These are phyloP conservation scores for Calliphora vicina DNA, from an alignment of 1,140 invertebrate genomes.

Conservation along the genomic window DNA sequence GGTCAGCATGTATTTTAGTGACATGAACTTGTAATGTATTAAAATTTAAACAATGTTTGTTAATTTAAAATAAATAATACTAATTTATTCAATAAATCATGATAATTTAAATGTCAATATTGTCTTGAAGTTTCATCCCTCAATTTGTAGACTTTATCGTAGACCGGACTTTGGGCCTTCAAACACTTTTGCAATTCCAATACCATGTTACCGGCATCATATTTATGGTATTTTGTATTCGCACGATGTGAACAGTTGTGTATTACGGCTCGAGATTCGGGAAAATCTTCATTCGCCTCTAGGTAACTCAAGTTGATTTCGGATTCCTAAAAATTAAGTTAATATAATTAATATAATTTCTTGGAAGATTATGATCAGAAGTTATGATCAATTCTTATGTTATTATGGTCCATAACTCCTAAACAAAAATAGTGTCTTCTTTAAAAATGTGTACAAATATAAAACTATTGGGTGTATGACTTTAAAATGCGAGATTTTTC, in stretches of 20 bases:
- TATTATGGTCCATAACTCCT: too few relatives aligned
- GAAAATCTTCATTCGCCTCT: neutral
- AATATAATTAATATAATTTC: too few relatives aligned
- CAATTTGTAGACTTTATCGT: neutral
- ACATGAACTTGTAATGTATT: neutral
- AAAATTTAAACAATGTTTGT: neutral
- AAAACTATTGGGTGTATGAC: too few relatives aligned
- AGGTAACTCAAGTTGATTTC: slow-evolving; percentile 15
- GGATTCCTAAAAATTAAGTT: neutral
- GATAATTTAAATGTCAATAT: slow-evolving; percentile 1
- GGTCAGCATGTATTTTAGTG: neutral
- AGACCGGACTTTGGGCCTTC: neutral
- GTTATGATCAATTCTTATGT: too few relatives aligned
- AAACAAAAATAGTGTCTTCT: too few relatives aligned
- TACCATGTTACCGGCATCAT: neutral
- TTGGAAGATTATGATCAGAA: too few relatives aligned
- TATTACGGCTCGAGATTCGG: neutral
- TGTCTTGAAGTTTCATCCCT: slow-evolving; percentile 20
- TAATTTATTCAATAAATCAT: slow-evolving; percentile 28
- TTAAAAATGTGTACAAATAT: too few relatives aligned
- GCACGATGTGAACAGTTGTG: neutral
- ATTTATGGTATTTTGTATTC: neutral
- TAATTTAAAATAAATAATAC: neutral
- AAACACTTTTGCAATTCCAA: slow-evolving; percentile 16
- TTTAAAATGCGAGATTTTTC: too few relatives aligned